A percentile compares a stretch with the other conserved stretches of the same genome.
Conservation (phyloP, 2,888 invertebrate species). For the Lycocerus yunnanus region DNA sequence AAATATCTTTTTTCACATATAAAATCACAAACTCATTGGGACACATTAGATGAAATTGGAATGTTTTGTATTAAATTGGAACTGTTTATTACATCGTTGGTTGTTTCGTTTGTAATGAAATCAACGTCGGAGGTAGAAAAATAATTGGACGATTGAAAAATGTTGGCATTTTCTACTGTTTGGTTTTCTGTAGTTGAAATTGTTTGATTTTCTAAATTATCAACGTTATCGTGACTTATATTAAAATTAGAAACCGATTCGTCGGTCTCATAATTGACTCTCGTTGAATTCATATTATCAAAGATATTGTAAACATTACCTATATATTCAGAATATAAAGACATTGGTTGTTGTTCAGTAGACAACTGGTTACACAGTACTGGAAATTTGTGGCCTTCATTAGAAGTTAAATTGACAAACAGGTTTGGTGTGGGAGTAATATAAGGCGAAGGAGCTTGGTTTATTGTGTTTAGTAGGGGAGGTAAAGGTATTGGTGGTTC, state of each 20-base stretch:
- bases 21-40: not conserved
- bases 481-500: constrained; percentile 47
- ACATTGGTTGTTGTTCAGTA: constrained; percentile 38
- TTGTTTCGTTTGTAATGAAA: constrained; percentile 62
- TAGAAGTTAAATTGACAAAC: constrained; percentile 31
- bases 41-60: constrained; percentile 10
- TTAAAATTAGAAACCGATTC: not conserved
- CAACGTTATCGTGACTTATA: constrained; percentile 10
- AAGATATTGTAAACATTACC: constrained; percentile 58
- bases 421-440: constrained; percentile 24
- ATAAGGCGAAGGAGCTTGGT: constrained; percentile 11
- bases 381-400: constrained; percentile 49
- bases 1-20: not conserved
- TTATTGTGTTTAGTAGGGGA: constrained; percentile 27
- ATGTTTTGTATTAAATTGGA: constrained; percentile 12
- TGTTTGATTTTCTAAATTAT: constrained; percentile 5
- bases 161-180: constrained; percentile 33
- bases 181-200: constrained; percentile 30
- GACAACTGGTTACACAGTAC: constrained; percentile 46
- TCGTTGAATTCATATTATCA: not conserved
- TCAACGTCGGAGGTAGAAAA: constrained; percentile 60
- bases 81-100: constrained; percentile 48
- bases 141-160: constrained; percentile 69
- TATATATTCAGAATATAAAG: constrained; percentile 62
- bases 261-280: not conserved